These are phyloP conservation scores for Itoplectis maculator DNA, from an alignment of 2,888 invertebrate genomes.

Conservation along the genomic window DNA sequence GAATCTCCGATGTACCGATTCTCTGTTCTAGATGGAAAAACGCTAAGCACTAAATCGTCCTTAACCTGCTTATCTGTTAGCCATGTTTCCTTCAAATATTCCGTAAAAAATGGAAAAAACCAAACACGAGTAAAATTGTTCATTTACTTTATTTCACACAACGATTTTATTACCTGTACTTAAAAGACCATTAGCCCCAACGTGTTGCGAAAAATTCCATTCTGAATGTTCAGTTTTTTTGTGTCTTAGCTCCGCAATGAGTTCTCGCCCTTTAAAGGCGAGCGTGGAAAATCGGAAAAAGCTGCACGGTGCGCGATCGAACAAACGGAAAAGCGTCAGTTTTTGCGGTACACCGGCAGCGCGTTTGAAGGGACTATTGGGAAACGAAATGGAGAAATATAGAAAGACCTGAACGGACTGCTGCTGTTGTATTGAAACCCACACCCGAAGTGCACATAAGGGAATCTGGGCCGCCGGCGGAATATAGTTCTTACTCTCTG, in stretches of 20 bases:
- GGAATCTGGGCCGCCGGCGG: background rate
- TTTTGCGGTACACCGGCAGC: slow-evolving; percentile 6
- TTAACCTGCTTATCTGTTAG: too few species aligned
- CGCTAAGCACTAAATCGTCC: too few species aligned
- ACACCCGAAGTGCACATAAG: background rate
- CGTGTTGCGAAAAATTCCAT: too few species aligned
- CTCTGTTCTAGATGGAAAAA: too few species aligned
- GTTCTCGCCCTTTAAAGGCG: background rate
- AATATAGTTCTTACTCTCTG: background rate
- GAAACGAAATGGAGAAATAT: background rate
- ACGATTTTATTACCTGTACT: too few species aligned
- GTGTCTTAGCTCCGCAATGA: background rate
- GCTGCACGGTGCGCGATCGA: slow-evolving; percentile 8
- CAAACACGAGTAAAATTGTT: too few species aligned
- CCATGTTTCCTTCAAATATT: too few species aligned
- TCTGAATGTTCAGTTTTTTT: background rate
- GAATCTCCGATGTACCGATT: too few species aligned
- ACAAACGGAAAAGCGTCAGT: slow-evolving; percentile 41
- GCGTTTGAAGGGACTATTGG: background rate
- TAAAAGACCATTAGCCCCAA: too few species aligned
- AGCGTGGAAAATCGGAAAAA: background rate
- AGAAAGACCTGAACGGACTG: background rate
- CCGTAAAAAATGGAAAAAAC: too few species aligned
- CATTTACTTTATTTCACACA: too few species aligned
- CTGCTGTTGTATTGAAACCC: slow-evolving; percentile 4